phyloP scores from a whole-genome alignment of 1,140 invertebrate genomes.

The Cydia amplana region DNA sequence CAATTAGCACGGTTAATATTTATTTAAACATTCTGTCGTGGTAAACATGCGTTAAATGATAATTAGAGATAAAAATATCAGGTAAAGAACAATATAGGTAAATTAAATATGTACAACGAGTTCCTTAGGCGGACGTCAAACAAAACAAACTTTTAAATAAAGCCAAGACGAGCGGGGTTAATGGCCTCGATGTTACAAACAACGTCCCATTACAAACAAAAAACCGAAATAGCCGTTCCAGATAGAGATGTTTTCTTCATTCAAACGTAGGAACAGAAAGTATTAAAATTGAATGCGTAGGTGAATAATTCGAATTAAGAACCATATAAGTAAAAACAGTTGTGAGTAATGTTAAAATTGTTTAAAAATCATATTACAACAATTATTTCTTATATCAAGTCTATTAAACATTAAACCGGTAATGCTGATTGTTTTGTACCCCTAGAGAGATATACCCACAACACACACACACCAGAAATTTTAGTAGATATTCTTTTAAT shows the following conservation, averaged over 20 bases:
- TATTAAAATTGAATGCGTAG: background rate
- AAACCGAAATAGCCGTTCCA: conserved; percentile 44
- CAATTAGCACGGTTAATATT: background rate
- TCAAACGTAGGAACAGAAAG: background rate
- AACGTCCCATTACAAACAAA: conserved; percentile 52
- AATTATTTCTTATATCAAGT: no score
- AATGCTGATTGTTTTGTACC: no score
- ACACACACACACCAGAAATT: background rate
- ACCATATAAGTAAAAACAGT: background rate
- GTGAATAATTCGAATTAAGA: background rate
- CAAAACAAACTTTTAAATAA: conserved; percentile 29
- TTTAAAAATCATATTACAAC: no score
- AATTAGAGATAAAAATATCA: background rate
- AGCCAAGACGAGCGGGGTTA: conserved; percentile 44
- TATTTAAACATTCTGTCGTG: background rate
- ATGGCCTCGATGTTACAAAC: conserved; percentile 50
- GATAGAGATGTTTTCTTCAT: conserved; percentile 38
- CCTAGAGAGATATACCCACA: background rate
- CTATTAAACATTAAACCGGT: no score
- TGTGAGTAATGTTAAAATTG: no score
- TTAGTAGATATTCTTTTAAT: background rate
- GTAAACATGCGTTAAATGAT: background rate
- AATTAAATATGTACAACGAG: background rate
- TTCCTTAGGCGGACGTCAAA: conserved; percentile 22
- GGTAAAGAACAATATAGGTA: background rate